Percentiles rank a stretch among this genome's conserved stretches.
Conservation (phyloP, 2,888 invertebrate species). For the Pterobdella sp. region DNA sequence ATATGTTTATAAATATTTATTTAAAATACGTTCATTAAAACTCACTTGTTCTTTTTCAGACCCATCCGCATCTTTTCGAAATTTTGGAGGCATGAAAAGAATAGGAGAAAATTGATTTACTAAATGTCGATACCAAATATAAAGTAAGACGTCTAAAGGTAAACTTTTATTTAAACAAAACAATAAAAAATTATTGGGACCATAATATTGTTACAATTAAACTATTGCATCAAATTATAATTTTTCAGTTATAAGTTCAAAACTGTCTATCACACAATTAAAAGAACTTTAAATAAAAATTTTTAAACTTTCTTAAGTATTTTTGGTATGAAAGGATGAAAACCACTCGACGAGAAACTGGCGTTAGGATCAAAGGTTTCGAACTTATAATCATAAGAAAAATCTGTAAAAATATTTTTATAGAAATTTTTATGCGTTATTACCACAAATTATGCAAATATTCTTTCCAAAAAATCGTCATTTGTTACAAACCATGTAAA, state of each 20-base stretch:
- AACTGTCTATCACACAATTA: no score
- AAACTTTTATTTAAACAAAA: no score
- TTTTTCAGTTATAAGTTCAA: no score
- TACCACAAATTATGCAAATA: not conserved
- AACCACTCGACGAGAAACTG: constrained; percentile 13
- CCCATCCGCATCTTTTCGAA: not conserved
- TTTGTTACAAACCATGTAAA: constrained; percentile 40
- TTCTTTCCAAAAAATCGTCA: not conserved
- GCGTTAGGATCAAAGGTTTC: constrained; percentile 8
- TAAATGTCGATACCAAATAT: no score
- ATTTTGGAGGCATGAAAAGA: constrained; percentile 5
- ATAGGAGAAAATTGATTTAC: no score
- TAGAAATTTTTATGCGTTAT: not conserved
- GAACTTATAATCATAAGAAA: constrained; percentile 17
- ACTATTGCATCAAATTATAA: no score
- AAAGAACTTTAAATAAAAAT: no score
- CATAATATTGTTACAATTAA: no score
- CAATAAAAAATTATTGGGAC: no score
- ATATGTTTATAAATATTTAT: not conserved
- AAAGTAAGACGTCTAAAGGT: no score
- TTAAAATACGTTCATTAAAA: not conserved
- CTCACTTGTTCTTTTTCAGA: constrained; percentile 3
- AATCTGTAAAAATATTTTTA: constrained; percentile 15
- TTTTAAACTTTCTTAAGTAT: no score
- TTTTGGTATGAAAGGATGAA: constrained; percentile 24